Percentiles rank a stretch among this genome's conserved stretches.
phyloP scores from a whole-genome alignment of 2,113 vertebrate genomes.

The Hirundichthys speculiger region DNA sequence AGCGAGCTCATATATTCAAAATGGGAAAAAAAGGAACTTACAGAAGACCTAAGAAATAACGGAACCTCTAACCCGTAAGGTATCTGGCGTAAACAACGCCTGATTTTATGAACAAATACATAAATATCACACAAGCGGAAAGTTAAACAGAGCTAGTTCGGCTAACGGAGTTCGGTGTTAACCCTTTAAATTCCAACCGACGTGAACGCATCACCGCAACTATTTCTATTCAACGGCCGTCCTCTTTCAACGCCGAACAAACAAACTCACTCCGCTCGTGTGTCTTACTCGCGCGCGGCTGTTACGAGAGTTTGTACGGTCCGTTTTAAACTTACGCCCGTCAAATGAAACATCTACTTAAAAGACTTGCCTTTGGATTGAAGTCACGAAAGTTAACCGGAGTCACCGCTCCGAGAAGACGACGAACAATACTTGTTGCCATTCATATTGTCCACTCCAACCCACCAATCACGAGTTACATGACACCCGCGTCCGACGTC shows the following conservation, averaged over 20 bases:
- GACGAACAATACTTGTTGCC: constrained; percentile 61
- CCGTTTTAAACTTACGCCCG: background rate
- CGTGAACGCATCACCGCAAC: background rate
- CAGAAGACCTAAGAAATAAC: background rate
- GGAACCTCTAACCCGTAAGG: background rate
- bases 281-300: too few relatives aligned
- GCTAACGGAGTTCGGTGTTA: constrained; percentile 62
- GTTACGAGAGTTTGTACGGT: background rate
- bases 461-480: constrained; percentile 56
- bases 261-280: background rate
- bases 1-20: background rate
- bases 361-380: background rate
- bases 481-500: background rate
- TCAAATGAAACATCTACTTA: background rate
- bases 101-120: background rate
- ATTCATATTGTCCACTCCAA: constrained; percentile 42
- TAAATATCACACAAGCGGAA: too few relatives aligned
- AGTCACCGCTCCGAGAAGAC: constrained; percentile 10
- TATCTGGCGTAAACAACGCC: background rate
- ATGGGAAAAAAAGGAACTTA: constrained; percentile 31
- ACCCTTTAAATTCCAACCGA: constrained; percentile 66
- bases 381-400: constrained; percentile 52
- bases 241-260: background rate
- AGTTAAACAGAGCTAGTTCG: constrained; percentile 32
- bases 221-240: constrained; percentile 24